Conservation (phyloP, 2,113 vertebrate genomes). For the Pseudorhombus dupliciocellatus region DNA sequence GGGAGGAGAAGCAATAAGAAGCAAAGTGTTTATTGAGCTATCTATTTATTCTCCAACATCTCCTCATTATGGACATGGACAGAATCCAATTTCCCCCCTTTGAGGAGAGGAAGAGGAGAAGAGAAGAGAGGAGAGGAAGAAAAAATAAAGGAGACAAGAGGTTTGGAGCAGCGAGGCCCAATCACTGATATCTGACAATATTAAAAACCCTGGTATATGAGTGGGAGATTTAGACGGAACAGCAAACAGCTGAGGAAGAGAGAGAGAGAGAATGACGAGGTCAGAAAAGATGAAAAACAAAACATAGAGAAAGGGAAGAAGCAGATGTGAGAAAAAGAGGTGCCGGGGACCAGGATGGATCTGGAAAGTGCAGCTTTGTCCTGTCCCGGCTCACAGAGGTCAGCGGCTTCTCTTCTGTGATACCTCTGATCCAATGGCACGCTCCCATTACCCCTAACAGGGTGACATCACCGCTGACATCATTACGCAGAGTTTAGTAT, state of each 20-base stretch:
- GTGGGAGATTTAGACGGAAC: constrained; percentile 30
- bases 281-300: constrained; percentile 28
- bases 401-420: constrained; percentile 72
- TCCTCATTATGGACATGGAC: constrained; percentile 84
- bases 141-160: constrained; percentile 17
- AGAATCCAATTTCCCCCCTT: constrained; percentile 81
- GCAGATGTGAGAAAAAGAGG: constrained; percentile 31
- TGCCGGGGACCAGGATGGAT: constrained; percentile 23
- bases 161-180: constrained; percentile 58
- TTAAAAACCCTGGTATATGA: constrained; percentile 54
- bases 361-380: constrained; percentile 58
- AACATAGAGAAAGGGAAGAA: constrained; percentile 8
- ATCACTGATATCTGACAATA: constrained; percentile 71
- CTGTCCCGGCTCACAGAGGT: constrained; percentile 67
- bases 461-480: constrained; percentile 80
- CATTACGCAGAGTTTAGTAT: constrained; percentile 67
- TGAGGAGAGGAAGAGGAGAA: constrained; percentile 41
- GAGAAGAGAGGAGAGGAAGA: constrained; percentile 18
- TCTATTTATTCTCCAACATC: constrained; percentile 85
- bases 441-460: constrained; percentile 73
- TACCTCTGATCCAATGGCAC: constrained; percentile 67
- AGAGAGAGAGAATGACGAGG: background rate
- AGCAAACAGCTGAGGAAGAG: constrained; percentile 34
- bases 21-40: constrained; percentile 86
- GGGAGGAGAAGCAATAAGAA: constrained; percentile 81